phyloP scores from a whole-genome alignment of 2,113 vertebrate genomes.

The Collichthys lucidus region DNA sequence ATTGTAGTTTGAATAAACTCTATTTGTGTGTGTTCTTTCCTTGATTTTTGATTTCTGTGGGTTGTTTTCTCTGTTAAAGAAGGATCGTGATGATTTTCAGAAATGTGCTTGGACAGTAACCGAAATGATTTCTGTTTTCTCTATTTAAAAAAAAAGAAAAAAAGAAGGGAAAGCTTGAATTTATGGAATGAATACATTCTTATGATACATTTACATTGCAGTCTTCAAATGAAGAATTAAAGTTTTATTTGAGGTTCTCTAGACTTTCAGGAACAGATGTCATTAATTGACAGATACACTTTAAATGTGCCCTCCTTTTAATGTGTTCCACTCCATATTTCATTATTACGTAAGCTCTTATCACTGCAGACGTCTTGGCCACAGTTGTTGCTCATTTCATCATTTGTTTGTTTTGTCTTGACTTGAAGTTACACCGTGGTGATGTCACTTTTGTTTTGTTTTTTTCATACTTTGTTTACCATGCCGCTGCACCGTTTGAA shows the following conservation, averaged over 20 bases:
- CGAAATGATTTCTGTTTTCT: neutral
- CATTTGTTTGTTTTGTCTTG: slow-evolving; percentile 51
- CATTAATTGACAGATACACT: too few species aligned
- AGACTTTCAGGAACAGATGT: too few species aligned
- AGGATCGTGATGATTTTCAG: too few species aligned
- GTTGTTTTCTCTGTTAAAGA: neutral
- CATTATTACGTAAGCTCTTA: slow-evolving; percentile 14
- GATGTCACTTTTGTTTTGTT: slow-evolving; percentile 13
- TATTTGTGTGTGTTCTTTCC: neutral
- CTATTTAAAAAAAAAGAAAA: too few species aligned
- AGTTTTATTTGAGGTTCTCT: too few species aligned
- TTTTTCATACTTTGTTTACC: neutral
- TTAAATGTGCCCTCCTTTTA: neutral
- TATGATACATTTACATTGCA: neutral
- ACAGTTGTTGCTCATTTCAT: slow-evolving; percentile 35
- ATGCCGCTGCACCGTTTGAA: neutral
- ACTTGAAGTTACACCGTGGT: slow-evolving; percentile 23
- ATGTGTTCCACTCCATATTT: neutral
- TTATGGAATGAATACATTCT: neutral
- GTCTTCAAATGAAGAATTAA: neutral
- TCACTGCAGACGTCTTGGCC: neutral
- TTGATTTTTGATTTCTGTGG: neutral
- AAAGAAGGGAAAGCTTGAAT: neutral
- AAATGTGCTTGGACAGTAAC: too few species aligned
- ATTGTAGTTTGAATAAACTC: neutral